Base-by-base conservation (phyloP, 2,888 invertebrate species). In the Tipula lateralis region DNA sequence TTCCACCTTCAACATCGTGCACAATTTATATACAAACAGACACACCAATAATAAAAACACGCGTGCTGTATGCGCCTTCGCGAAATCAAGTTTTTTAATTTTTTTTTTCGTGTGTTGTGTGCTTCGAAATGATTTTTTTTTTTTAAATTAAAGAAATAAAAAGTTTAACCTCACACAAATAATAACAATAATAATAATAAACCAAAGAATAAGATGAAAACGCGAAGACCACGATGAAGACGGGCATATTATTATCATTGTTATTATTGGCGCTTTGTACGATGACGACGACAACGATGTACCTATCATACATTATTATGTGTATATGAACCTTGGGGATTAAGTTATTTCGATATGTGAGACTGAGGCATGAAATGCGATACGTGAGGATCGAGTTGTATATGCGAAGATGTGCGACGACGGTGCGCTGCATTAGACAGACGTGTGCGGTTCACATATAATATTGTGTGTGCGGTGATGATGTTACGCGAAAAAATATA, bases 51-150 rank as follows among this genome's bases (percentile, higher is more conserved):
- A 82, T n/a, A 82, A 82, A 82, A 82, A 82, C 29, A 82, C 82
- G 82, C 82, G 82, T 82, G 82, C 82, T 30, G 82, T 82, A 82
- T 82, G 82, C 82, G 82, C 82, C 82, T 82, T 82, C 82, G 82
- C 82, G 82, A 82, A 82, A 82, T 82, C 82, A 82, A 82, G 32
- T 30, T 29, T 80, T n/a, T 30, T 30, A 29, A 82, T 82, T 30
- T 81, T 30, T 29, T 82, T 30, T 82, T n/a, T 82, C 30, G 9
- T n/a, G 13, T 80, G 13, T 50, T 80, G n/a, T 29, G 29, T n/a
- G 82, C 30, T 66, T n/a, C 13, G 44, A n/a, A 9, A 36, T 12
- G 36, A 12, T 36, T 32, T 32, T 32, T 32, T 32, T 32, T 32
- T 66, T 24, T 80, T 80, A 80, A 80, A 80, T 80, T 80, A 30